Evolutionary conservation across 2,888 invertebrate genomes (phyloP).

Genomic region (Microplitis deprimator): DNA sequence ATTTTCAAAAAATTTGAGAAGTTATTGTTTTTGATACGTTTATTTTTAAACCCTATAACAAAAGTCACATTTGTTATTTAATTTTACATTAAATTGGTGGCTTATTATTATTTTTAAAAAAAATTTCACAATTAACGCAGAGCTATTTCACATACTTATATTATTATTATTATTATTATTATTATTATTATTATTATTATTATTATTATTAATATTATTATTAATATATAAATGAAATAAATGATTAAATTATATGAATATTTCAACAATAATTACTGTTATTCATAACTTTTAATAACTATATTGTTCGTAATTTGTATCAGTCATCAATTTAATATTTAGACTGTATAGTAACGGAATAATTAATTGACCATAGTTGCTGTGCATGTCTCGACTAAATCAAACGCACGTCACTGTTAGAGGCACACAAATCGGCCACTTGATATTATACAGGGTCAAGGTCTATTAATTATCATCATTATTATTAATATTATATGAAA

Average conservation of each 20-base stretch:
- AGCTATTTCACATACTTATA: too few species aligned
- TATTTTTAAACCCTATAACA: too few species aligned
- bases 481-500: not conserved
- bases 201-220: too few species aligned
- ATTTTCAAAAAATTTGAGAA: too few species aligned
- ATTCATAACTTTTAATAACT: constrained; percentile 15
- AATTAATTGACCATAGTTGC: constrained; percentile 11
- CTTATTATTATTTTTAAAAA: too few species aligned
- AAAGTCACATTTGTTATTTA: too few species aligned
- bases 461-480: constrained; percentile 2
- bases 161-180: too few species aligned
- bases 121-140: too few species aligned
- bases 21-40: too few species aligned
- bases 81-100: too few species aligned
- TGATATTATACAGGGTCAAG: constrained; percentile 44
- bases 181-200: too few species aligned
- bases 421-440: constrained; percentile 40
- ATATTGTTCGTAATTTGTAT: constrained; percentile 12
- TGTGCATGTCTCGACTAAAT: constrained; percentile 41
- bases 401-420: constrained; percentile 43
- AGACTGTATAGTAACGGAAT: constrained; percentile 15
- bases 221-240: too few species aligned
- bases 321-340: constrained; percentile 41
- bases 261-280: not conserved
- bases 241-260: not conserved